Conservation (phyloP, 2,113 vertebrate species). For the Oceanodroma tethys region DNA sequence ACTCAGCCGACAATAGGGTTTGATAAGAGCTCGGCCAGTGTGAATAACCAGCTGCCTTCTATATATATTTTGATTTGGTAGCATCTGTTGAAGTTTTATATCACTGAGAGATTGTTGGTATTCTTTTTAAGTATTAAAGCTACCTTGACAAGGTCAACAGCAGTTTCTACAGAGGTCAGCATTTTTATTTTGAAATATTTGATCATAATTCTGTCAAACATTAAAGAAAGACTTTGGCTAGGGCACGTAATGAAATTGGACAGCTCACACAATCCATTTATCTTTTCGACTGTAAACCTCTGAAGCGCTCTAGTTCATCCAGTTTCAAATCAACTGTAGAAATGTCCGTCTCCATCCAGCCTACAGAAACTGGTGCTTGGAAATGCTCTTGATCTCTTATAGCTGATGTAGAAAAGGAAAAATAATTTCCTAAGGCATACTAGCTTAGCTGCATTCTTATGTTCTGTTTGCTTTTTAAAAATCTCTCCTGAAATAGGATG, state of each 20-base stretch:
- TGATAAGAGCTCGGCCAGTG: slow-evolving; percentile 4
- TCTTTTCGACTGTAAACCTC: slow-evolving; percentile 39
- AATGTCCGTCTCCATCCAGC: slow-evolving; percentile 37
- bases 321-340: slow-evolving; percentile 61
- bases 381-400: slow-evolving; percentile 43
- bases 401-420: slow-evolving; percentile 35
- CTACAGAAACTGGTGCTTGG: slow-evolving; percentile 28
- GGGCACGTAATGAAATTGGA: slow-evolving; percentile 56
- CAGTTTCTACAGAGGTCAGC: slow-evolving; percentile 53
- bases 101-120: slow-evolving; percentile 23
- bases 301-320: slow-evolving; percentile 41
- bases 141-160: slow-evolving; percentile 62
- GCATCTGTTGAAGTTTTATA: slow-evolving; percentile 42
- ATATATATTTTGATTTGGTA: slow-evolving; percentile 40
- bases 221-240: slow-evolving; percentile 52
- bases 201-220: slow-evolving; percentile 62
- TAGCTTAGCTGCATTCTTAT: not conserved
- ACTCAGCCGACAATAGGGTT: slow-evolving; percentile 27
- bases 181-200: slow-evolving; percentile 62
- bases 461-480: slow-evolving; percentile 14
- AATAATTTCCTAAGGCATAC: slow-evolving; percentile 22
- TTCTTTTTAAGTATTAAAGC: slow-evolving; percentile 39
- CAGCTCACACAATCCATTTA: slow-evolving; percentile 62
- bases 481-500: not conserved
- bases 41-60: slow-evolving; percentile 44